phyloP scores from a whole-genome alignment of 2,113 vertebrate species.

The Paratilapia polleni region DNA sequence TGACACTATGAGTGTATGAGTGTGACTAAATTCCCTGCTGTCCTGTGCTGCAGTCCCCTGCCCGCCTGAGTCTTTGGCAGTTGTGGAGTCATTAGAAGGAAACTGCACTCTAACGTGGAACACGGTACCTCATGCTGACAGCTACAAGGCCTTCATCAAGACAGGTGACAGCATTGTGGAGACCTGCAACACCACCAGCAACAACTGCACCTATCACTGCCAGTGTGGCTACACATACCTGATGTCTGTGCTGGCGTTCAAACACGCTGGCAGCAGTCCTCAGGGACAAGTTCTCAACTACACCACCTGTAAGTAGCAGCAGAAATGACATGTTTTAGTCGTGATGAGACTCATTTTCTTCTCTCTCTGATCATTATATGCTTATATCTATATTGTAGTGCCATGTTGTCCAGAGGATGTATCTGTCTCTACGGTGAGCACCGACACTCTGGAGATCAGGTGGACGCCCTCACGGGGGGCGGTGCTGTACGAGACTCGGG shows the following conservation, averaged over 20 bases:
- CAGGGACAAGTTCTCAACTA: constrained; percentile 84
- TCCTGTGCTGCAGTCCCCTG: constrained; percentile 84
- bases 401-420: constrained; percentile 88
- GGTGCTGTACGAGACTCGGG: constrained; percentile 85
- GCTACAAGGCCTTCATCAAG: constrained; percentile 87
- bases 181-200: constrained; percentile 85
- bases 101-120: constrained; percentile 87
- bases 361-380: not conserved
- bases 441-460: constrained; percentile 83
- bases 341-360: not conserved
- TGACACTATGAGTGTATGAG: not conserved
- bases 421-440: constrained; percentile 74
- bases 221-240: constrained; percentile 90
- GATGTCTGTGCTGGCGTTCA: constrained; percentile 88
- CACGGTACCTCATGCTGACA: constrained; percentile 71
- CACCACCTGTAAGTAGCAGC: constrained; percentile 83
- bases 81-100: constrained; percentile 78
- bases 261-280: constrained; percentile 87
- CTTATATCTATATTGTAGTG: constrained; percentile 72
- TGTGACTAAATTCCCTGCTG: not conserved
- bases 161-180: constrained; percentile 84
- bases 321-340: not conserved
- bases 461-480: constrained; percentile 88
- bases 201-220: constrained; percentile 83
- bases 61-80: constrained; percentile 80